These are phyloP conservation scores for Alsophila aescularia DNA, from an alignment of 2,888 invertebrate genomes.

Conservation along the genomic window DNA sequence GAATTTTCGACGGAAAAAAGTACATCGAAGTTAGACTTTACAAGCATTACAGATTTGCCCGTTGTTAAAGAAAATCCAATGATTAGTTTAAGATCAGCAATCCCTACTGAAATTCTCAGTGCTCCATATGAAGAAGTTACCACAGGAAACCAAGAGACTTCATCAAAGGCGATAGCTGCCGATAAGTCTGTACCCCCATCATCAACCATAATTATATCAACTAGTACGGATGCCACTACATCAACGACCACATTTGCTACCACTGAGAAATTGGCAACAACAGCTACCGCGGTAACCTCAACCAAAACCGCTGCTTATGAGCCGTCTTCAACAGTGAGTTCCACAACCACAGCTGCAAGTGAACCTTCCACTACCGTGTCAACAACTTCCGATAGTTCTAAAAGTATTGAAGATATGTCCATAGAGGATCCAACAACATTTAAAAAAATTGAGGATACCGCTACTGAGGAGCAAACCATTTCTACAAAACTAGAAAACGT, in stretches of 20 bases:
- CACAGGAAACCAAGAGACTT: background rate
- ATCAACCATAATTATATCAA: too few relatives aligned
- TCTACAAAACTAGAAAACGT: slow-evolving; percentile 32
- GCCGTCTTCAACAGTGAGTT: slow-evolving; percentile 8
- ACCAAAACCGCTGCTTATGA: slow-evolving; percentile 13
- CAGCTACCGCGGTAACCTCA: slow-evolving; percentile 1
- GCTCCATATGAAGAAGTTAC: slow-evolving; percentile 49
- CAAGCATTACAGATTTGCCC: slow-evolving; percentile 43
- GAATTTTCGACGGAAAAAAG: slow-evolving; percentile 42
- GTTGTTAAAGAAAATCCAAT: slow-evolving; percentile 59
- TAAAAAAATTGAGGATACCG: slow-evolving; percentile 10
- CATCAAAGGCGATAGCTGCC: slow-evolving; percentile 2
- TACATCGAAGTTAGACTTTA: slow-evolving; percentile 38
- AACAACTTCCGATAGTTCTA: slow-evolving; percentile 16
- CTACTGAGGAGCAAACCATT: slow-evolving; percentile 20
- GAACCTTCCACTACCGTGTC: background rate
- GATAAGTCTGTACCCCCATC: too few relatives aligned
- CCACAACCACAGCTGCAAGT: slow-evolving; percentile 30
- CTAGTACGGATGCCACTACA: background rate
- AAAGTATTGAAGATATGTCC: slow-evolving; percentile 36
- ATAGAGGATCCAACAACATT: slow-evolving; percentile 19
- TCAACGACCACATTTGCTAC: slow-evolving; percentile 31
- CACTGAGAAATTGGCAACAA: slow-evolving; percentile 11
- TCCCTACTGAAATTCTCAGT: slow-evolving; percentile 68
- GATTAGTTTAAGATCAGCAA: slow-evolving; percentile 69